Percentiles rank a stretch among this genome's conserved stretches.
phyloP scores from a whole-genome alignment of 2,113 vertebrate species.

The Circaetus gallicus region DNA sequence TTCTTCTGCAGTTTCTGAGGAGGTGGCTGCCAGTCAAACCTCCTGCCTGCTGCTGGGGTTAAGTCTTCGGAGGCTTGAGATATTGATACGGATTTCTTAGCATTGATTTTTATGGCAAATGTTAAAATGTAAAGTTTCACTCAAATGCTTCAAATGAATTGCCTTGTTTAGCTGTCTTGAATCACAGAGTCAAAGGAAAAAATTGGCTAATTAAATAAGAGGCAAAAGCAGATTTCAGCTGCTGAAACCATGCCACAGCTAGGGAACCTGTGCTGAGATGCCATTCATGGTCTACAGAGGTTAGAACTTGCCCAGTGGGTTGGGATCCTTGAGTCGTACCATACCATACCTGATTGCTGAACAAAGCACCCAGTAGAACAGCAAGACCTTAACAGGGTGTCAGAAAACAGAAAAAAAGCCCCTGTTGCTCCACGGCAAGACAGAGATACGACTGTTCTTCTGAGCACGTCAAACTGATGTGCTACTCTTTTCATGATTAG shows the following conservation, averaged over 20 bases:
- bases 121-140: background rate
- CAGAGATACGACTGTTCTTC: background rate
- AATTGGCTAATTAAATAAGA: background rate
- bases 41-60: background rate
- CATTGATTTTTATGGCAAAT: background rate
- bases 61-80: background rate
- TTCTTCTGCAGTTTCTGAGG: background rate
- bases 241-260: background rate
- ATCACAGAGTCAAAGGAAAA: background rate
- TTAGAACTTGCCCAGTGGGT: background rate
- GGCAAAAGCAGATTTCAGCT: background rate
- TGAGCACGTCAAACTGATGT: background rate
- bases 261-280: background rate
- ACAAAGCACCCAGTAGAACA: background rate
- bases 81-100: background rate
- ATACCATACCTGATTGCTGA: background rate
- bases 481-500: background rate
- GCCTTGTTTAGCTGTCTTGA: background rate
- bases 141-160: background rate
- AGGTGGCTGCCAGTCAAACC: background rate
- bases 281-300: background rate
- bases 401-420: background rate
- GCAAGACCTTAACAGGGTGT: background rate
- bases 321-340: background rate
- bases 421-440: background rate